These are phyloP conservation scores for Phortica okadai DNA, from an alignment of 2,888 invertebrate species.

Conservation along the genomic window DNA sequence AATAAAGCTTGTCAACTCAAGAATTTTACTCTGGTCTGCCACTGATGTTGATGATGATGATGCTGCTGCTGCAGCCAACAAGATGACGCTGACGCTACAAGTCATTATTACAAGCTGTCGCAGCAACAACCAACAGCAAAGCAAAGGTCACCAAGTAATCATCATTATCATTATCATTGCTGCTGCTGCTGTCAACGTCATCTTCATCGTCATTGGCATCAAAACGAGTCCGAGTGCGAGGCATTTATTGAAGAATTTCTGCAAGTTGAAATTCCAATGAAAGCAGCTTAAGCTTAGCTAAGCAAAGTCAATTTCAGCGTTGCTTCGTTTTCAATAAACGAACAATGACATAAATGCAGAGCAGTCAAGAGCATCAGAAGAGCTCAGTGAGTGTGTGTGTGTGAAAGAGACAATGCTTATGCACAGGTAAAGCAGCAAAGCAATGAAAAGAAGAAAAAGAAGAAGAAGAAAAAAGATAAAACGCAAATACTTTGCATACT, in stretches of 20 bases:
- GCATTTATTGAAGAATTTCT: background rate
- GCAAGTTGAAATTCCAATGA: constrained; percentile 2
- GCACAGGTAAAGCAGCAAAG: too few relatives aligned
- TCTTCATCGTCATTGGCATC: background rate
- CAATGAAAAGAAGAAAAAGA: constrained; percentile 41
- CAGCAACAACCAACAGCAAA: background rate
- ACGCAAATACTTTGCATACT: constrained; percentile 59
- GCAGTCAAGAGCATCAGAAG: background rate
- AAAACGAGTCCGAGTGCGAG: background rate
- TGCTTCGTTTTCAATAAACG: constrained; percentile 59
- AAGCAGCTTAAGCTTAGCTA: constrained; percentile 25
- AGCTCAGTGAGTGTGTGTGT: background rate
- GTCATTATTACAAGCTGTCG: background rate
- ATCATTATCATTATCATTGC: background rate
- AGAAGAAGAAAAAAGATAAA: constrained; percentile 40
- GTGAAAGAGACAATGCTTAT: background rate
- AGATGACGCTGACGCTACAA: too few relatives aligned
- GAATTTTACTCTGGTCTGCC: background rate
- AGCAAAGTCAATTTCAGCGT: constrained; percentile 32
- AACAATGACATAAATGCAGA: background rate
- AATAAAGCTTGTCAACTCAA: background rate
- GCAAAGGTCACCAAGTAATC: background rate
- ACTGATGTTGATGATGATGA: background rate
- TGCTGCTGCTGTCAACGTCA: too few relatives aligned
- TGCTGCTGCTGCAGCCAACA: background rate